A percentile compares a stretch with the other conserved stretches of the same genome.
Conservation (phyloP, 2,888 invertebrate species). For the Drosophila lacicola region DNA sequence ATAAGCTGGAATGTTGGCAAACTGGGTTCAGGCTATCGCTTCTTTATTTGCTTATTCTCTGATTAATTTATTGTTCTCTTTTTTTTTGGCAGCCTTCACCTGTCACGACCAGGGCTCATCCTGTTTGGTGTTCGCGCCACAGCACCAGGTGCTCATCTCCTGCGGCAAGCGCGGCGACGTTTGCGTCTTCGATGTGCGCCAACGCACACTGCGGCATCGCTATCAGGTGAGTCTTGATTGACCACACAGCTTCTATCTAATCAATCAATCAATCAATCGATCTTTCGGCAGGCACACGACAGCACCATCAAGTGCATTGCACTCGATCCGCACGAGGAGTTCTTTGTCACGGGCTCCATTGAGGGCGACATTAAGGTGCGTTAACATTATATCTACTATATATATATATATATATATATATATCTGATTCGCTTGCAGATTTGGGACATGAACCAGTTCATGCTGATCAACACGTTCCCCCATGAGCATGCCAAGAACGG, state of each 20-base stretch:
- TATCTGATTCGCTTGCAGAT: constrained; percentile 87
- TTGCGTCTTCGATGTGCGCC: constrained; percentile 97
- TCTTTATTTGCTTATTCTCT: background rate
- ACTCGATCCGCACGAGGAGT: constrained; percentile 97
- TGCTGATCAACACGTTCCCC: constrained; percentile 93
- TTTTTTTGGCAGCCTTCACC: constrained; percentile 89
- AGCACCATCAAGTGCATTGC: constrained; percentile 97
- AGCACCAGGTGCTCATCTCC: constrained; percentile 96
- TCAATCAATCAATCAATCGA: background rate
- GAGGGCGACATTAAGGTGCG: constrained; percentile 96
- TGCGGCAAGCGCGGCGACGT: constrained; percentile 99
- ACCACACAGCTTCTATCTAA: too few relatives aligned
- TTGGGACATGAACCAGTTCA: constrained; percentile 96
- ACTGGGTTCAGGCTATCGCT: background rate
- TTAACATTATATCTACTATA: background rate
- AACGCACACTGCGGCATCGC: constrained; percentile 93
- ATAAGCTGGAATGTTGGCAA: too few relatives aligned
- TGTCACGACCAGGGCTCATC: constrained; percentile 98
- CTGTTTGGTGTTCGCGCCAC: constrained; percentile 95
- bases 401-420: background rate
- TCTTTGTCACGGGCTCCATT: constrained; percentile 97
- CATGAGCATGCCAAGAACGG: constrained; percentile 98
- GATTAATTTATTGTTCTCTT: background rate
- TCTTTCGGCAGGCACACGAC: constrained; percentile 91
- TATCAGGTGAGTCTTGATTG: constrained; percentile 86